phyloP scores from a whole-genome alignment of 1,140 invertebrate genomes.

The Orchesella cincta region DNA sequence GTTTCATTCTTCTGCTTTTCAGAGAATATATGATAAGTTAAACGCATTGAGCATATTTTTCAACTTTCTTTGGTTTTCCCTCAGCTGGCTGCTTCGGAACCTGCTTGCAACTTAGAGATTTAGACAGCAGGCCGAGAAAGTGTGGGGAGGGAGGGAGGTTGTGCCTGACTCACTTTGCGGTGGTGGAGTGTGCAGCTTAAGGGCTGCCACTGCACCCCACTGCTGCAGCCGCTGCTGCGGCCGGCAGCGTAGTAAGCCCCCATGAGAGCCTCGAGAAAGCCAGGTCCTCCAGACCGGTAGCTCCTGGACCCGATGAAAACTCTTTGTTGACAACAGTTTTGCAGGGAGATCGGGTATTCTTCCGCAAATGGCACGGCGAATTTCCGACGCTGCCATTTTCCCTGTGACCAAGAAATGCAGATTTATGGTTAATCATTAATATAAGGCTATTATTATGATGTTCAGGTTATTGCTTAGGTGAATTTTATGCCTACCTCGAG shows the following conservation, averaged over 20 bases:
- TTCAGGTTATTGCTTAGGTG: no score
- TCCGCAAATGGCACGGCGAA: constrained; percentile 93
- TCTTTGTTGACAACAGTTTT: constrained; percentile 99
- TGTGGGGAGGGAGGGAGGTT: constrained; percentile 38
- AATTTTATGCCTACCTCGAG: no score
- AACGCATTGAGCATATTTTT: neutral
- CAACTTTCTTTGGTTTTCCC: neutral
- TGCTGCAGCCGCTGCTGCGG: constrained; percentile 54
- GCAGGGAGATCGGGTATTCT: constrained; percentile 93
- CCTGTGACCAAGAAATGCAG: constrained; percentile 55
- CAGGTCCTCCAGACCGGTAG: constrained; percentile 51
- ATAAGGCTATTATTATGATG: no score
- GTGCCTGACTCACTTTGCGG: constrained; percentile 49
- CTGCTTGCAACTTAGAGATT: neutral
- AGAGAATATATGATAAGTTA: neutral
- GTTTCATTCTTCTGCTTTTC: neutral
- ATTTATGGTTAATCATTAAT: no score
- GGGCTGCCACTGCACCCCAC: constrained; percentile 52
- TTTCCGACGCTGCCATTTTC: constrained; percentile 99
- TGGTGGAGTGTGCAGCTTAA: constrained; percentile 50
- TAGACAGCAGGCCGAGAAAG: constrained; percentile 44
- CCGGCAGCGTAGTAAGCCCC: constrained; percentile 54
- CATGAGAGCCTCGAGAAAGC: constrained; percentile 63
- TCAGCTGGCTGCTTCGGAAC: neutral
- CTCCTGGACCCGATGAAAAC: constrained; percentile 70